Base-by-base conservation (phyloP, 2,113 vertebrate genomes). In the Hyla sarda region DNA sequence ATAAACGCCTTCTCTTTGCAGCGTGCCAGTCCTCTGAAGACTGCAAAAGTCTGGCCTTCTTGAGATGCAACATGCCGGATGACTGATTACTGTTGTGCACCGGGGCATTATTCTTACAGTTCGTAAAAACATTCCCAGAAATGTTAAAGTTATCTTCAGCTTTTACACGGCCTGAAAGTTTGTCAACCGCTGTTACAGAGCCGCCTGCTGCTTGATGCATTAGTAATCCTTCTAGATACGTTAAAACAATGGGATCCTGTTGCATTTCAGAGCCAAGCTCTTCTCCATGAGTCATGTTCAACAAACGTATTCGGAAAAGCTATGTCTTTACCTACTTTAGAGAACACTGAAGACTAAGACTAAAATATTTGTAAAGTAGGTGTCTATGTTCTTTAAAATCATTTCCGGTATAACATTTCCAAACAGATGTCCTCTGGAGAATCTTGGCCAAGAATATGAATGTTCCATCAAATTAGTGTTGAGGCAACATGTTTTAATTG, bases 201-300 rank as follows among this genome's bases (percentile, higher is more conserved):
- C 96, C 97, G 93, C 96, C 96, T 89, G 96, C 96, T 92, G 97
- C 96, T 92, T 98, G 97, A 98, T 99, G 98, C 98, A 99, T 99
- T 95, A 99, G 97, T 97, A 99, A 98, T 96, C 98, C 98, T 94
- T 99, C 98, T 95, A 99, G 95, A 94, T 99, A 99, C 95, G 98
- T 99, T 98, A 99, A 93, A 97, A 98, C 98, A 95, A 97, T 93
- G 94, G 98, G 97, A 99, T 99, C 98, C 96, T 98, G 97, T 95
- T 98, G 97, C 96, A 98, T 98, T 95, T 99, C 97, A 97, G 98
- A 98, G 97, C 97, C 96, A 97, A 98, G 97, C 96, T 99, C 98
- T 97, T 99, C 98, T 96, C 98, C 98, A 99, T 99, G 97, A 98
- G 98, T 99, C 98, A 99, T 99, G 98, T 99, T 99, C 98, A 98